phyloP scores from a whole-genome alignment of 2,888 invertebrate genomes.

The Mellilla xanthometata region DNA sequence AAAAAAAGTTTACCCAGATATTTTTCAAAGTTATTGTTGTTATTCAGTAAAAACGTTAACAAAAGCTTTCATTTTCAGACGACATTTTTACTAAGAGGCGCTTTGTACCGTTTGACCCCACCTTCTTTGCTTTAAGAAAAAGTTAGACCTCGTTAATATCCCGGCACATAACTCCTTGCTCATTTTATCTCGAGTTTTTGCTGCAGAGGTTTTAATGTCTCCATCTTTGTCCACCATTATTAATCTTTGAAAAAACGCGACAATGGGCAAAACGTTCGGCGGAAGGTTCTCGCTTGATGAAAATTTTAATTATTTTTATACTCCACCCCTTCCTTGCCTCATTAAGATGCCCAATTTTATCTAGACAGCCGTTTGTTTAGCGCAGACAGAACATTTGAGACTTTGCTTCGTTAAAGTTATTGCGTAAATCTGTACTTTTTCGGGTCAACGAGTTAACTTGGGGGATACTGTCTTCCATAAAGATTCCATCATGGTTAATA shows the following conservation, averaged over 20 bases:
- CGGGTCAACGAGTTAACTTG: background rate
- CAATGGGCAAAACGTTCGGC: slow-evolving; percentile 57
- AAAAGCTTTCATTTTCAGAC: slow-evolving; percentile 44
- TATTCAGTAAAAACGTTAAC: slow-evolving; percentile 25
- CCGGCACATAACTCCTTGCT: slow-evolving; percentile 47
- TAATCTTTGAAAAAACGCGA: slow-evolving; percentile 69
- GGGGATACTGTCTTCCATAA: too few species aligned
- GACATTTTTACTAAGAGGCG: slow-evolving; percentile 42
- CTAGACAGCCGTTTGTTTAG: slow-evolving; percentile 32
- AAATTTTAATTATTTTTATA: slow-evolving; percentile 53
- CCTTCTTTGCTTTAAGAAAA: slow-evolving; percentile 11
- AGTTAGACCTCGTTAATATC: slow-evolving; percentile 30
- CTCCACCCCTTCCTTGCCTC: slow-evolving; percentile 27
- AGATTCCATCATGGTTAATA: too few species aligned
- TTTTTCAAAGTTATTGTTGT: background rate
- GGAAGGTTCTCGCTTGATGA: slow-evolving; percentile 55
- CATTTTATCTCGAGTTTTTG: slow-evolving; percentile 63
- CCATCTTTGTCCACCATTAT: slow-evolving; percentile 68
- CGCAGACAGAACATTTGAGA: slow-evolving; percentile 24
- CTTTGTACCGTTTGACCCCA: slow-evolving; percentile 9
- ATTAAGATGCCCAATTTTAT: slow-evolving; percentile 33
- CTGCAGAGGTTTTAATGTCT: slow-evolving; percentile 66
- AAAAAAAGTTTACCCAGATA: too few species aligned
- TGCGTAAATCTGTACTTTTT: slow-evolving; percentile 17
- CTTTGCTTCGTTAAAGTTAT: slow-evolving; percentile 21